phyloP scores from a whole-genome alignment of 2,888 invertebrate species.

The Noctua janthe region DNA sequence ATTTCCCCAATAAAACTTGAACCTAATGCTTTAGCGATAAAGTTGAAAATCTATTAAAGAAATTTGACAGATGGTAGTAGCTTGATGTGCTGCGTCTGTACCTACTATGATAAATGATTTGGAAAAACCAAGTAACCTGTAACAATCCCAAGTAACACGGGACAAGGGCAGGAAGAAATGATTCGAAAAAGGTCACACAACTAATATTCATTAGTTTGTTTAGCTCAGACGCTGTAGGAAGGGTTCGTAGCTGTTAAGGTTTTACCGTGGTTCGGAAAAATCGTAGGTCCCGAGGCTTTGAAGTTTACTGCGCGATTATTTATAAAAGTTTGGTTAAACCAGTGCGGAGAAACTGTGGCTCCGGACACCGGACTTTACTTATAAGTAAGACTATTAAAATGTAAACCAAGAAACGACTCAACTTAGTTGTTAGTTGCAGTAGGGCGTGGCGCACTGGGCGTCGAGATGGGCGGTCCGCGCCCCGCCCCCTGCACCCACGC shows the following conservation, averaged over 20 bases:
- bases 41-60: too few relatives aligned
- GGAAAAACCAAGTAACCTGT: neutral
- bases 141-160: neutral
- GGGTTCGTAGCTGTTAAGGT: neutral
- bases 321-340: neutral
- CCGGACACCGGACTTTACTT: neutral
- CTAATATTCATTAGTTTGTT: neutral
- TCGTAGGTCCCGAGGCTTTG: neutral
- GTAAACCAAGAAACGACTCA: slow-evolving; percentile 5
- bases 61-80: too few relatives aligned
- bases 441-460: slow-evolving; percentile 80
- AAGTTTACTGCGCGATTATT: neutral
- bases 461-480: slow-evolving; percentile 75
- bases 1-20: too few relatives aligned
- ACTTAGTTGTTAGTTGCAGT: slow-evolving; percentile 48
- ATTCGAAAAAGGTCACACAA: neutral
- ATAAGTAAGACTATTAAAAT: neutral
- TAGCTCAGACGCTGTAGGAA: neutral
- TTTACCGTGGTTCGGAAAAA: neutral
- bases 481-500: slow-evolving; percentile 84
- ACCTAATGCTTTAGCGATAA: too few relatives aligned
- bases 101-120: too few relatives aligned
- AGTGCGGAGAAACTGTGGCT: neutral
- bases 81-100: too few relatives aligned
- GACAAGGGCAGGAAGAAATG: neutral